phyloP scores from a whole-genome alignment of 64 coral and sea anemone genomes.

The Dendrophyllia cribrosa region DNA sequence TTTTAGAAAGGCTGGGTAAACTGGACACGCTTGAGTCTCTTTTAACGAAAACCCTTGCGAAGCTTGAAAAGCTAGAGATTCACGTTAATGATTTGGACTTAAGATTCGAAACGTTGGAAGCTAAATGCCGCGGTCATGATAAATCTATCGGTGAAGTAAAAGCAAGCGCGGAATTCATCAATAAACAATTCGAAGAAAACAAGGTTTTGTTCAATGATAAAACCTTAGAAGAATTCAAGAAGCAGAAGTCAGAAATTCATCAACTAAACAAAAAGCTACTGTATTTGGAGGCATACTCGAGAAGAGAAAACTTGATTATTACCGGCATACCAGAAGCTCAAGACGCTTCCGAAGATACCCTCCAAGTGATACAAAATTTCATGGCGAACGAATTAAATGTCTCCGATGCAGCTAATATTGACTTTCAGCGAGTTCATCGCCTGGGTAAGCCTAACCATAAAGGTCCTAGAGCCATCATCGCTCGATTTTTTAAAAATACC shows the following conservation, averaged over 20 bases:
- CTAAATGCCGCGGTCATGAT: background rate
- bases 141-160: slow-evolving; percentile 4
- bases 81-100: slow-evolving; percentile 6
- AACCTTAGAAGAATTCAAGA: background rate
- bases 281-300: slow-evolving; percentile 17
- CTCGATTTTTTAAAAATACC: slow-evolving; percentile 8
- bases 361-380: slow-evolving; percentile 3
- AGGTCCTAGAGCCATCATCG: slow-evolving; percentile 24
- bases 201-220: background rate
- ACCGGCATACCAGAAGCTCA: background rate
- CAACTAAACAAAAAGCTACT: slow-evolving; percentile 15
- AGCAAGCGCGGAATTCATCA: slow-evolving; percentile 1
- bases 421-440: slow-evolving; percentile 23
- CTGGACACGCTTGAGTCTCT: slow-evolving; percentile 17
- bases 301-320: slow-evolving; percentile 31
- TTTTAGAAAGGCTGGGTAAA: slow-evolving; percentile 2
- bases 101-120: slow-evolving; percentile 9
- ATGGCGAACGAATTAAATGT: slow-evolving; percentile 18
- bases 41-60: background rate
- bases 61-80: slow-evolving; percentile 6
- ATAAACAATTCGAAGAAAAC: slow-evolving; percentile 16
- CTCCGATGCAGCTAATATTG: background rate
- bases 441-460: slow-evolving; percentile 4
- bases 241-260: background rate
- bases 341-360: background rate